These are phyloP conservation scores for Acleris cristana DNA, from an alignment of 2,888 invertebrate species.

Conservation along the genomic window DNA sequence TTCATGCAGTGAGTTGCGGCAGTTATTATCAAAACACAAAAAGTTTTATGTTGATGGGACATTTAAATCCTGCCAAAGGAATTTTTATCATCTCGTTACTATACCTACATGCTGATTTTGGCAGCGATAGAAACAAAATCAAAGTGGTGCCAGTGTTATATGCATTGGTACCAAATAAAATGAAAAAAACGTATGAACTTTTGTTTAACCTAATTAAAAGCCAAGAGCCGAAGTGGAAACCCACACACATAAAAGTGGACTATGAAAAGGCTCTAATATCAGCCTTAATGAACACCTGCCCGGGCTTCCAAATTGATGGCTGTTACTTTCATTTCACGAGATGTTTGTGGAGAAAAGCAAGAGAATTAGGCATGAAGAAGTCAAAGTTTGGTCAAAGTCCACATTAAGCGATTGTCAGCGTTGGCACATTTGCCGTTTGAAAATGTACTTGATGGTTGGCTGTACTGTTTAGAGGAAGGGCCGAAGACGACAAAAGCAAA, in stretches of 20 bases:
- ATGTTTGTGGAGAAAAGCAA: no score
- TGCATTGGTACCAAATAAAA: conserved; percentile 5
- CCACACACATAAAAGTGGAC: not conserved
- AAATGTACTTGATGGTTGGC: no score
- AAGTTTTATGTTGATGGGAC: not conserved
- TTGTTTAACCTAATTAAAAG: not conserved
- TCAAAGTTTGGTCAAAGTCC: no score
- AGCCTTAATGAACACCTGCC: not conserved
- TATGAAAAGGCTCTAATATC: not conserved
- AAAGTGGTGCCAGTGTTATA: conserved; percentile 14
- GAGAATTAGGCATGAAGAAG: no score
- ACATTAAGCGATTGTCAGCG: no score
- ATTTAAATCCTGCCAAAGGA: conserved; percentile 6
- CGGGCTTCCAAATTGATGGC: not conserved
- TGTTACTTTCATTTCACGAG: not conserved
- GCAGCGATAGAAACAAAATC: conserved; percentile 14
- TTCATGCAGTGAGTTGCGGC: not conserved
- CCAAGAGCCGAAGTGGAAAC: not conserved
- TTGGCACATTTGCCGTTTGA: no score
- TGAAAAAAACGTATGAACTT: not conserved
- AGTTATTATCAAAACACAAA: not conserved
- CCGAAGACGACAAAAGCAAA: no score
- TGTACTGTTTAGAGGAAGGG: no score
- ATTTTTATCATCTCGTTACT: conserved; percentile 15
- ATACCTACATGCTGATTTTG: conserved; percentile 9